Conservation (phyloP, 2,797 vertebrate genomes). For the Xenops minutus region DNA sequence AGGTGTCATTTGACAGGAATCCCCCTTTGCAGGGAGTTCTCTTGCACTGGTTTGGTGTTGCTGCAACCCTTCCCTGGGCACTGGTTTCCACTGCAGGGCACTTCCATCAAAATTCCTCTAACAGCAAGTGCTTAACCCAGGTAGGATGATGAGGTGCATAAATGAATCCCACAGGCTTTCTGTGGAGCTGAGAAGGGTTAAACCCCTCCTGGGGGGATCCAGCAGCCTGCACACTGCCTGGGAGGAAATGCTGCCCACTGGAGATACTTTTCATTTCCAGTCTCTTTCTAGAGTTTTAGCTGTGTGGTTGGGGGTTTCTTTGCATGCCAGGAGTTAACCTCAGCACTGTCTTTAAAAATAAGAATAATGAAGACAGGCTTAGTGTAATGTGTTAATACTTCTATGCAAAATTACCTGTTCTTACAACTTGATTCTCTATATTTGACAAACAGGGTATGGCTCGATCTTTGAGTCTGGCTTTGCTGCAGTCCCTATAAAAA, state of each 20-base stretch:
- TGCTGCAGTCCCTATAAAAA: background rate
- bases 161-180: background rate
- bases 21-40: background rate
- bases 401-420: background rate
- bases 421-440: background rate
- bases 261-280: background rate
- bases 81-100: background rate
- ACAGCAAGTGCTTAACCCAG: background rate
- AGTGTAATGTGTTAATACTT: background rate
- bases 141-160: background rate
- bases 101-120: background rate
- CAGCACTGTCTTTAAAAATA: background rate
- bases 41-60: background rate
- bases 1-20: background rate
- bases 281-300: background rate
- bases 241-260: background rate
- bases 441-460: background rate
- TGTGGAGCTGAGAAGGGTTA: background rate
- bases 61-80: background rate
- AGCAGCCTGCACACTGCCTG: background rate
- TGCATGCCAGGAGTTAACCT: background rate
- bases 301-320: background rate
- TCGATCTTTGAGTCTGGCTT: background rate
- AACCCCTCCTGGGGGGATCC: background rate
- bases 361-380: background rate